A percentile compares a stretch with the other conserved stretches of the same genome.
Evolutionary conservation across 2,113 vertebrate species (phyloP).

Genomic region (Sigmodon hispidus): DNA sequence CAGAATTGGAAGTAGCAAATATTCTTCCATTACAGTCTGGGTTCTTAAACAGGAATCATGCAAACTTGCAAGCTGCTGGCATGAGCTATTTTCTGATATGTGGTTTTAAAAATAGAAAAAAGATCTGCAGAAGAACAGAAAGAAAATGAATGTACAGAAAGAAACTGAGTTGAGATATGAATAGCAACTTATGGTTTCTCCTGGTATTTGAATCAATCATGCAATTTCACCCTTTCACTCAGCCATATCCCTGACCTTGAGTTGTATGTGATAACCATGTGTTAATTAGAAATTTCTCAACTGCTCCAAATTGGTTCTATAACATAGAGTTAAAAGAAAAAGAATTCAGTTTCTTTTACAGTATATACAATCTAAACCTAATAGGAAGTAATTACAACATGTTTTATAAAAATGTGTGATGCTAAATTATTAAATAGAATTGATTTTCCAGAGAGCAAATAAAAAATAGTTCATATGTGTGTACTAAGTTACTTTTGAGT

Average conservation of each 20-base stretch:
- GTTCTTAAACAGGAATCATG: constrained; percentile 55
- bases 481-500: background rate
- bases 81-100: constrained; percentile 34
- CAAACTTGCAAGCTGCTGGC: constrained; percentile 46
- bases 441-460: background rate
- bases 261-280: background rate
- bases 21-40: constrained; percentile 2
- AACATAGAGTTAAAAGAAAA: background rate
- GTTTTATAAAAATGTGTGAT: background rate
- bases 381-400: background rate
- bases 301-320: background rate
- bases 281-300: constrained; percentile 23
- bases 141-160: background rate
- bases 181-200: background rate
- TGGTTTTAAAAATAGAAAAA: constrained; percentile 44
- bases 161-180: background rate
- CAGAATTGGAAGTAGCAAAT: constrained; percentile 23
- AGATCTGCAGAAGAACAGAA: background rate
- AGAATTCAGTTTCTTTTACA: background rate
- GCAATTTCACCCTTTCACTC: background rate
- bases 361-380: background rate
- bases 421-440: constrained; percentile 53
- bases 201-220: background rate
- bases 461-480: background rate
- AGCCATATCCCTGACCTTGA: background rate